Evolutionary conservation across 2,113 vertebrate genomes (phyloP).

Genomic region (Poeciliopsis retropinna): DNA sequence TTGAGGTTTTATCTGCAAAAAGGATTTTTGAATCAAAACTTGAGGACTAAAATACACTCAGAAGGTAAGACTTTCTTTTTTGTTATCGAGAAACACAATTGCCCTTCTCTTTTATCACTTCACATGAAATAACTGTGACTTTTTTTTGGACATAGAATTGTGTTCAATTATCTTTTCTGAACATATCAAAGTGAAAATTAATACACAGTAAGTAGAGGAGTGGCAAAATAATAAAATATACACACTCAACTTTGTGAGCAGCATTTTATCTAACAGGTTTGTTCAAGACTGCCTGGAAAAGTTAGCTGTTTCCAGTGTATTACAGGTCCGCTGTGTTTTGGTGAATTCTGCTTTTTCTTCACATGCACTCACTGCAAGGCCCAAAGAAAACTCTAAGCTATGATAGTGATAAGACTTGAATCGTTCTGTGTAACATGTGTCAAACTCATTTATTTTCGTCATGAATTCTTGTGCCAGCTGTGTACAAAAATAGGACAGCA

Average conservation of each 20-base stretch:
- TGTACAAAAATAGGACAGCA: slow-evolving; percentile 49
- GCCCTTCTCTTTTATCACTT: neutral
- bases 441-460: slow-evolving; percentile 6
- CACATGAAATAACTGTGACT: neutral
- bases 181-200: neutral
- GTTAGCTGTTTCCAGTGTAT: neutral
- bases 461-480: slow-evolving; percentile 33
- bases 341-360: neutral
- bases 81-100: neutral
- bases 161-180: neutral
- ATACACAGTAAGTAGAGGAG: neutral
- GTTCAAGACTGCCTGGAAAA: neutral
- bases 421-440: neutral
- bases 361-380: neutral
- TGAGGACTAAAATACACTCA: slow-evolving; percentile 14
- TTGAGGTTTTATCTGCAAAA: neutral
- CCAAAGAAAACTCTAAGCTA: neutral
- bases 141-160: neutral
- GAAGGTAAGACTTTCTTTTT: slow-evolving; percentile 40
- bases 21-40: slow-evolving; percentile 35
- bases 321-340: neutral
- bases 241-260: neutral
- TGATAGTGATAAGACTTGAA: neutral
- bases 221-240: neutral
- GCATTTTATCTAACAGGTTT: neutral